phyloP scores from a whole-genome alignment of 2,888 invertebrate species.

The Prosapia bicincta region DNA sequence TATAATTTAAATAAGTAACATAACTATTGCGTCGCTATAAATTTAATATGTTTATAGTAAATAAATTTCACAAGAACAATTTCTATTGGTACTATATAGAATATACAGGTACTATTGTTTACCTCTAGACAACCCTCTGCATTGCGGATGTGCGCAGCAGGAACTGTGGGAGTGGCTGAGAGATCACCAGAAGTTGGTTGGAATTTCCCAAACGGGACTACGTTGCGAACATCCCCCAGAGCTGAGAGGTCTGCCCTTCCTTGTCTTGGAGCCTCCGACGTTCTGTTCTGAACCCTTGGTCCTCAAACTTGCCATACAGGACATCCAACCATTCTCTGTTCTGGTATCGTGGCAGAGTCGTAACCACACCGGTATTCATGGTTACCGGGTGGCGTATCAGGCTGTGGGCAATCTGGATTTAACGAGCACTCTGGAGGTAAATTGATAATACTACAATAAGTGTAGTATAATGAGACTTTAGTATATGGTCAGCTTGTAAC shows the following conservation, averaged over 20 bases:
- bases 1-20: no score
- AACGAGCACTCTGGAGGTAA: background rate
- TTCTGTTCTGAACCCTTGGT: slow-evolving; percentile 83
- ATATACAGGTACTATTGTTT: no score
- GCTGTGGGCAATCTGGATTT: slow-evolving; percentile 53
- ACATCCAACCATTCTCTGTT: slow-evolving; percentile 82
- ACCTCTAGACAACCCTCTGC: slow-evolving; percentile 88
- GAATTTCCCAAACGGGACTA: slow-evolving; percentile 46
- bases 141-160: slow-evolving; percentile 86
- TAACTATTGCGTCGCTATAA: no score
- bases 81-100: no score
- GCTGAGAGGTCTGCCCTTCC: slow-evolving; percentile 69
- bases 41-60: no score
- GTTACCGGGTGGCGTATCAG: slow-evolving; percentile 82
- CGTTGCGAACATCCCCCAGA: slow-evolving; percentile 82
- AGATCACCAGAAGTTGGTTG: slow-evolving; percentile 71
- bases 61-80: no score
- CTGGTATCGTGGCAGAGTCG: slow-evolving; percentile 87
- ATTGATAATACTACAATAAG: no score
- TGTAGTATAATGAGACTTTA: no score
- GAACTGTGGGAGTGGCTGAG: slow-evolving; percentile 91
- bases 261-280: slow-evolving; percentile 74
- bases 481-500: no score
- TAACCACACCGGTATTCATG: slow-evolving; percentile 78
- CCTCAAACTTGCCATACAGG: slow-evolving; percentile 79